phyloP scores from a whole-genome alignment of 1,140 invertebrate genomes.

The Pogonomyrmex barbatus region DNA sequence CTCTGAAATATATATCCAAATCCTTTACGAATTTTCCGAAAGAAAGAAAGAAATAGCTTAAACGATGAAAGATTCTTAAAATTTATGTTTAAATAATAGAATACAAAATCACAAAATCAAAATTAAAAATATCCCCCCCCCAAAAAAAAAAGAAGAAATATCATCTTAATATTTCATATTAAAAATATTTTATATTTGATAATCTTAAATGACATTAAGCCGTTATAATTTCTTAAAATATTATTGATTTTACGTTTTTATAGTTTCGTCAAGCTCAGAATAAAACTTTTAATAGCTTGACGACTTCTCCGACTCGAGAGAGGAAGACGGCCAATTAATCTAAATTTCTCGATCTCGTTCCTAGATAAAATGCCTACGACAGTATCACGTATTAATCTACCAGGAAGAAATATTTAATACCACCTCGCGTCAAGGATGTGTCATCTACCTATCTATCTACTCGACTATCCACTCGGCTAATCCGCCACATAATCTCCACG shows the following conservation, averaged over 20 bases:
- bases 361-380: not conserved
- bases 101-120: not conserved
- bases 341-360: not conserved
- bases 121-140: not conserved
- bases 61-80: not conserved
- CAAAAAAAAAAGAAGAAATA: not conserved
- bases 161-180: not conserved
- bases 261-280: slow-evolving; percentile 11
- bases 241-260: not conserved
- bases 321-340: not conserved
- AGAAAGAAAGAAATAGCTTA: not conserved
- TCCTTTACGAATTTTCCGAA: not conserved
- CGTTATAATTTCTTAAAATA: not conserved
- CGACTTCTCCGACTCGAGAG: not conserved
- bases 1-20: not conserved
- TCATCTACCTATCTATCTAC: slow-evolving; percentile 3
- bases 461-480: not conserved
- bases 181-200: not conserved
- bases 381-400: not conserved
- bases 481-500: slow-evolving; percentile 38
- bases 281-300: not conserved
- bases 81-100: not conserved
- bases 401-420: slow-evolving; percentile 36
- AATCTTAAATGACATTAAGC: not conserved
- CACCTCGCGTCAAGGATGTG: not conserved